phyloP scores from a whole-genome alignment of 1,140 invertebrate genomes.

The Drosophila willistoni region DNA sequence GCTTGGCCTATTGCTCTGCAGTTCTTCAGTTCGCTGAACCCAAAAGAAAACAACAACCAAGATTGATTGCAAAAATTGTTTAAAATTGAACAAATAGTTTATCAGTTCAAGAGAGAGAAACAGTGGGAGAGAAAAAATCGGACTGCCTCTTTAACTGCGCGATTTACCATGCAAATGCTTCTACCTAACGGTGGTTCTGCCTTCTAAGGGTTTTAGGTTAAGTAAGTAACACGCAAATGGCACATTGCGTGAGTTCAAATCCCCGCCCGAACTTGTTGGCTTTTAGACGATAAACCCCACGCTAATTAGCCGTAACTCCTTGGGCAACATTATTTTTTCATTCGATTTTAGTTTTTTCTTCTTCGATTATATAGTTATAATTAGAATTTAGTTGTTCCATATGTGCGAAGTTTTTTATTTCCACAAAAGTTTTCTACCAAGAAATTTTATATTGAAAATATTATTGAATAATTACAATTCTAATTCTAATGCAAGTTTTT shows the following conservation, averaged over 20 bases:
- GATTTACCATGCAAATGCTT: neutral
- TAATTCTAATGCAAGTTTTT: too few species aligned
- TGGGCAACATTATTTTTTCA: slow-evolving; percentile 58
- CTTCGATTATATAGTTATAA: neutral
- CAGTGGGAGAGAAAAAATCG: neutral
- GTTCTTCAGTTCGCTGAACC: slow-evolving; percentile 9
- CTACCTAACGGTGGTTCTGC: slow-evolving; percentile 38
- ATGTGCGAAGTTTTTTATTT: too few species aligned
- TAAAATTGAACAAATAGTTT: neutral
- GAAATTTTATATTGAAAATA: too few species aligned
- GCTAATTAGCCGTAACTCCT: slow-evolving; percentile 74
- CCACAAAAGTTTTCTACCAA: too few species aligned
- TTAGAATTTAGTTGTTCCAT: too few species aligned
- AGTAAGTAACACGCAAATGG: neutral
- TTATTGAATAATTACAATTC: too few species aligned
- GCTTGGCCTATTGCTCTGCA: neutral
- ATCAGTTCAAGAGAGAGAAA: neutral
- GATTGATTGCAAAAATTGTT: slow-evolving; percentile 5
- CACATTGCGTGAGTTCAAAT: slow-evolving; percentile 37
- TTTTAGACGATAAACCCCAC: slow-evolving; percentile 66
- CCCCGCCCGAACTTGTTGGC: slow-evolving; percentile 73
- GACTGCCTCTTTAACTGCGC: neutral
- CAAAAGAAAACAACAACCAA: slow-evolving; percentile 5
- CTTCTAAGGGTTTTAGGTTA: slow-evolving; percentile 44
- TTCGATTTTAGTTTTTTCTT: slow-evolving; percentile 10